A percentile compares a stretch with the other conserved stretches of the same genome.
These are phyloP conservation scores for Phthorimaea operculella DNA, from an alignment of 1,140 invertebrate species.

Conservation along the genomic window DNA sequence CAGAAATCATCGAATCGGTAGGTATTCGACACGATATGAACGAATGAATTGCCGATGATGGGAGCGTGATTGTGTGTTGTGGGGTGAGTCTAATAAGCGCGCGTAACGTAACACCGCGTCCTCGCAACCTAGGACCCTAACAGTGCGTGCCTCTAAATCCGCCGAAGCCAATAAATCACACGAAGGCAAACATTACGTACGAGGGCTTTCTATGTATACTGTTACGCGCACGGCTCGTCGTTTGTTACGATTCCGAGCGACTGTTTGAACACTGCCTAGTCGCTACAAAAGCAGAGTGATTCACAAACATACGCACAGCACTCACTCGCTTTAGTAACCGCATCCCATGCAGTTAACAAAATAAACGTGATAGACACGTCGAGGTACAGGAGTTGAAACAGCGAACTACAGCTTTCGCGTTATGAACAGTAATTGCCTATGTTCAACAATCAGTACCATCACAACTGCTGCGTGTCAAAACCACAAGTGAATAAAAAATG, in stretches of 20 bases:
- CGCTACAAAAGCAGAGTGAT: constrained; percentile 38
- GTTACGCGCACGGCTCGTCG: constrained; percentile 34
- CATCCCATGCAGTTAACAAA: not conserved
- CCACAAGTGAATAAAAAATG: too few relatives aligned
- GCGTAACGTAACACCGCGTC: constrained; percentile 45
- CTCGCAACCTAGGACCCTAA: constrained; percentile 19
- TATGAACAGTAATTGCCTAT: too few relatives aligned
- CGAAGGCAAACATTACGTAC: constrained; percentile 54
- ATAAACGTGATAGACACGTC: too few relatives aligned
- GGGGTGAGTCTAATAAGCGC: constrained; percentile 42
- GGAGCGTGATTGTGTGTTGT: constrained; percentile 32
- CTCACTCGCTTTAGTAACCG: constrained; percentile 14
- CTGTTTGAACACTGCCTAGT: constrained; percentile 29
- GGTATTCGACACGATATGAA: too few relatives aligned
- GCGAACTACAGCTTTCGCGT: too few relatives aligned
- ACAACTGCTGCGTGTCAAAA: too few relatives aligned
- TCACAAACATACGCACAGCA: constrained; percentile 32
- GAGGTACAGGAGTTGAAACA: too few relatives aligned
- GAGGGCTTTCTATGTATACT: constrained; percentile 51
- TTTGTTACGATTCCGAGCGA: constrained; percentile 19
- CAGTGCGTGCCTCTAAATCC: constrained; percentile 54
- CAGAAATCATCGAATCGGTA: too few relatives aligned
- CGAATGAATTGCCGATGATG: constrained; percentile 11
- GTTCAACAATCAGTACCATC: too few relatives aligned
- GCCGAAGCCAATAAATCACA: constrained; percentile 61